Evolutionary conservation across 1,140 invertebrate genomes (phyloP), one percentile per base, ranked within the genome.

Genomic region (Protaetia brevitarsis): DNA sequence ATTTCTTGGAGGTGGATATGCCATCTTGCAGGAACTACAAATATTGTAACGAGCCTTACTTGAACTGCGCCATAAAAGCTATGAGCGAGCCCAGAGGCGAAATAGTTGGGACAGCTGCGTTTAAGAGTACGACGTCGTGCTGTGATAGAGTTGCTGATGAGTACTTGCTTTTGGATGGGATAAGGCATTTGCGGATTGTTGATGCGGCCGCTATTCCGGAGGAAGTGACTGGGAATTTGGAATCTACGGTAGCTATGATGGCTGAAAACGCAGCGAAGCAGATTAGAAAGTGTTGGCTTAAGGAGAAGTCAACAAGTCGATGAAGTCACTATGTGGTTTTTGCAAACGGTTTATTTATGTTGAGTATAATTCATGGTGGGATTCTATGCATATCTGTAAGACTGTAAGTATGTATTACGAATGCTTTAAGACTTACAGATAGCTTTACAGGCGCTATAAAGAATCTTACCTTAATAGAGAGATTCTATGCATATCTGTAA

Each of bases 91-190:
- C 60, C 8, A 37, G 4, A 7, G 13, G 16, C 23, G 0, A 57
- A 64, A 27, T 57, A 2, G 63, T 64, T n/a, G 2, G 83, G 87
- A 89, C 88, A 0, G 84, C 82, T 6, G 89, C 86, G 75, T 92
- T 93, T 90, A 91, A 91, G 0, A 83, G 86, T 0, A 30, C 69
- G 1, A 59, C 7, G n/a, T 19, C 45, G 8, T 77, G 72, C 1
- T 89, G 93, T 75, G 70, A 77, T 1, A 86, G 89, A 0, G 91
- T 94, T 0, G 91, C 94, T 0, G 85, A 89, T 74, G 83, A 86
- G 0, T 76, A 88, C 37, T 76, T 94, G 1, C 83, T 80, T 72
- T 86, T 94, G 0, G 77, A 88, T 64, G 89, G 89, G 0, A 73
- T 91, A 0, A 72, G 79, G 10, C 82, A 83, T 41, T 75, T 94